A percentile compares a stretch with the other conserved stretches of the same genome.
phyloP scores from a whole-genome alignment of 2,797 vertebrate genomes.

The Mycteria americana region DNA sequence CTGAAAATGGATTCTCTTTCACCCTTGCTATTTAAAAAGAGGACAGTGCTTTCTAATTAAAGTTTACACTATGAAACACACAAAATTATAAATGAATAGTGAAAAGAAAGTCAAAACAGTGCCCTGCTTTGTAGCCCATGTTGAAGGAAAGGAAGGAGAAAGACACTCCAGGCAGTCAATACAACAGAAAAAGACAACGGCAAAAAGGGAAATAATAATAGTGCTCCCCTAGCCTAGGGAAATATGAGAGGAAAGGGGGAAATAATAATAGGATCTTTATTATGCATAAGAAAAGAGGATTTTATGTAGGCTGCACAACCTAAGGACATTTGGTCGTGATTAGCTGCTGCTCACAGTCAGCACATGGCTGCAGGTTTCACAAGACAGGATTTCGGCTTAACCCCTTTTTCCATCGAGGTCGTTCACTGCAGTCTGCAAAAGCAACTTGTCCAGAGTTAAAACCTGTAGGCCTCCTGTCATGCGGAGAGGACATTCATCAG shows the following conservation, averaged over 20 bases:
- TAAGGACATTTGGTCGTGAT: neutral
- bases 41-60: neutral
- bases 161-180: neutral
- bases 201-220: conserved; percentile 1
- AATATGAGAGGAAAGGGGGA: conserved; percentile 39
- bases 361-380: neutral
- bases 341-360: neutral
- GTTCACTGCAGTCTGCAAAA: neutral
- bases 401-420: neutral
- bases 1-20: neutral
- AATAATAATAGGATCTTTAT: conserved; percentile 34
- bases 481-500: neutral
- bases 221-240: neutral
- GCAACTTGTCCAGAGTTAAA: neutral
- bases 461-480: neutral
- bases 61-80: neutral
- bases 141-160: neutral
- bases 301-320: conserved; percentile 32
- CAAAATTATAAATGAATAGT: neutral
- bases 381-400: neutral
- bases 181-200: conserved; percentile 3
- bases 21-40: neutral
- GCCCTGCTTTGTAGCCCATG: neutral
- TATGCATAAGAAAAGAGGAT: conserved; percentile 15
- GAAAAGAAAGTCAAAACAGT: neutral